phyloP scores from a whole-genome alignment of 2,113 vertebrate genomes.

The Cricetomys ansorgei region DNA sequence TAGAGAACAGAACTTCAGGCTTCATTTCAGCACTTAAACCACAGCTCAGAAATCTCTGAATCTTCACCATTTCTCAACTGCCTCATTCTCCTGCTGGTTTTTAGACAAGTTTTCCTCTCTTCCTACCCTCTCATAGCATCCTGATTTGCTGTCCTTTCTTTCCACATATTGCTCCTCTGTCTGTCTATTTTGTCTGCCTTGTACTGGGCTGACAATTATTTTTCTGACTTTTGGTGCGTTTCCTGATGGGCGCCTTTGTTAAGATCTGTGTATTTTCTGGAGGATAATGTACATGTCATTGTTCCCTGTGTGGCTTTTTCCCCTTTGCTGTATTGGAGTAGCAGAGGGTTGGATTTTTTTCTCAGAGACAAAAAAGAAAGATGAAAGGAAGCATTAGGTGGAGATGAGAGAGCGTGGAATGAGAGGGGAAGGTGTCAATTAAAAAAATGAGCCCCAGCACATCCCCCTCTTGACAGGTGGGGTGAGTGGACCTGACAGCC shows the following conservation, averaged over 20 bases:
- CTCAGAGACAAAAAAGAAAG: slow-evolving; percentile 49
- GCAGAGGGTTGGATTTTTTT: slow-evolving; percentile 28
- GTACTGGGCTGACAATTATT: neutral
- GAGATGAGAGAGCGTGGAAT: slow-evolving; percentile 72
- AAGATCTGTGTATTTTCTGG: slow-evolving; percentile 21
- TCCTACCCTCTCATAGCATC: neutral
- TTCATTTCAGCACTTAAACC: neutral
- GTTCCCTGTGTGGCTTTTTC: neutral
- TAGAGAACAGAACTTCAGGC: neutral
- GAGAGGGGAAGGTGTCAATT: slow-evolving; percentile 93
- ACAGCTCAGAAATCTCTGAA: neutral
- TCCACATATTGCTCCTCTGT: neutral
- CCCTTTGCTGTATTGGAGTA: neutral
- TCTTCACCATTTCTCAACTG: neutral
- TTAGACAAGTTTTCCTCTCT: neutral
- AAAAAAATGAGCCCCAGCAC: slow-evolving; percentile 90
- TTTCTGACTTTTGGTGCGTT: slow-evolving; percentile 12
- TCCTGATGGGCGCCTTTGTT: slow-evolving; percentile 27
- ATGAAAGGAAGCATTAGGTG: slow-evolving; percentile 73
- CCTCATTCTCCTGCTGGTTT: too few species aligned
- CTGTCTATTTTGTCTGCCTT: neutral
- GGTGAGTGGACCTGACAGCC: slow-evolving; percentile 96
- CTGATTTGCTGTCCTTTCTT: neutral
- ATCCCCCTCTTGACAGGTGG: slow-evolving; percentile 91
- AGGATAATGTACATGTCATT: slow-evolving; percentile 45